Base-by-base conservation (phyloP, 2,113 vertebrate genomes). In the Pelmatolapia mariae region DNA sequence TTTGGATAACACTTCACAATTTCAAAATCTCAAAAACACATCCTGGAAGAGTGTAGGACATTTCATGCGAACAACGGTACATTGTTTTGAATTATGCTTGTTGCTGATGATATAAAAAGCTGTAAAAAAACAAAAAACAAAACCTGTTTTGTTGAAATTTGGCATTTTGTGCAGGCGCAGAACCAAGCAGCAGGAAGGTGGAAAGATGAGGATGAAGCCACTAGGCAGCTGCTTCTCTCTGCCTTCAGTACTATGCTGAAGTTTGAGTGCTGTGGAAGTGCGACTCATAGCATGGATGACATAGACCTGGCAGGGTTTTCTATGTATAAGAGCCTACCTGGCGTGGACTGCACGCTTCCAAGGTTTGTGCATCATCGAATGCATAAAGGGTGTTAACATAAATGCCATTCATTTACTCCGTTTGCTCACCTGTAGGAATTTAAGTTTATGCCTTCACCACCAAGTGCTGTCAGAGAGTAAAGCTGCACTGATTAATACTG, bases 261-360 rank as follows among this genome's bases (percentile, higher is more conserved):
- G 85, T 8, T 96, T 66, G 98, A 99, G 85, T 99, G 98, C 86
- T 97, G 96, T 10, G 91, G 98, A 61, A 98, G 85, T 1, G 98
- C 98, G 0, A 94, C 97, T 3, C 97, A 97, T 94, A 98, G 96
- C 90, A 94, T 99, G 97, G 97, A 99, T 90, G 88, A 96, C 66
- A 95, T 99, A 19, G 97, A 97, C 4, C 95, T 99, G 12, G 94
- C 93, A 4, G 96, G 97, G 2, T 97, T 94, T 1, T 97, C 97
- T 13, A 96, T 95, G 56, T 97, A 99, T 18, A 68, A 94, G 8
- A 95, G 93, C 31, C 93, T 98, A n/a, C 97, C 95, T 0, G 98
- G 98, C 61, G 92, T 97, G 79, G 98, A 99, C 91, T 99, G 98
- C 89, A 98, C 97, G 56, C 97, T 99, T 40, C 95, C 97, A 3